Base-by-base conservation (phyloP, 2,797 vertebrate genomes). In the Xenops minutus region DNA sequence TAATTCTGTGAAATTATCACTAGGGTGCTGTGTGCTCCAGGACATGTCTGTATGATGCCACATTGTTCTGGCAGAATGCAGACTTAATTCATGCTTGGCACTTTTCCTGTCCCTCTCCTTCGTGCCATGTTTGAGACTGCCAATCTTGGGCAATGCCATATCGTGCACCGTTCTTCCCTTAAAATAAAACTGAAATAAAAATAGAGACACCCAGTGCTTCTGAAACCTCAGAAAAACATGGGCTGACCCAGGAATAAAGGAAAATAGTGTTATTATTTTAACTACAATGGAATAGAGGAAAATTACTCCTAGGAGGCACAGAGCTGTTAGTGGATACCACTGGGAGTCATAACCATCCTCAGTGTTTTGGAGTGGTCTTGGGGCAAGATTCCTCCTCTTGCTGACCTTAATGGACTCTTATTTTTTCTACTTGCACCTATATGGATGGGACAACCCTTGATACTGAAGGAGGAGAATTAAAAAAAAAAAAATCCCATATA, bases 1-100 rank as follows among this genome's bases (percentile, higher is more conserved):
- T 96, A 97, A 97, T 96, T 94, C 96, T 95, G 92, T 95, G 81
- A 95, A 93, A 95, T 97, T 96, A 96, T 96, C 94, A 92, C 88
- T 88, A 68, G 91, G 80, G 71, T 89, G 91, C 96, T 96, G 93
- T 88, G 73, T 94, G 91, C 92, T 94, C 74, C 66, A 17, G 87
- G 80, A 96, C 84, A 96, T 7, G 56, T 90, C 87, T 96, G 89
- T 84, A 93, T 5, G 74, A 87, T 82, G 83, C 0, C 0, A 80
- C 85, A 92, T 96, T 97, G 91, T 97, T 93, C 95, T 92, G 86
- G 58, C 87, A 96, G 83, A 90, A 76, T 63, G 66, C 89, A 95
- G 93, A 62, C 66, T 96, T 95, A 96, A 97, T 96, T 91, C 89
- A 22, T 62, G 74, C 76, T 93, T 96, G 97, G 95, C 96, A 94